A percentile compares a stretch with the other conserved stretches of the same genome.
Conservation (phyloP, 2,797 vertebrate species). For the Danio albolineatus region DNA sequence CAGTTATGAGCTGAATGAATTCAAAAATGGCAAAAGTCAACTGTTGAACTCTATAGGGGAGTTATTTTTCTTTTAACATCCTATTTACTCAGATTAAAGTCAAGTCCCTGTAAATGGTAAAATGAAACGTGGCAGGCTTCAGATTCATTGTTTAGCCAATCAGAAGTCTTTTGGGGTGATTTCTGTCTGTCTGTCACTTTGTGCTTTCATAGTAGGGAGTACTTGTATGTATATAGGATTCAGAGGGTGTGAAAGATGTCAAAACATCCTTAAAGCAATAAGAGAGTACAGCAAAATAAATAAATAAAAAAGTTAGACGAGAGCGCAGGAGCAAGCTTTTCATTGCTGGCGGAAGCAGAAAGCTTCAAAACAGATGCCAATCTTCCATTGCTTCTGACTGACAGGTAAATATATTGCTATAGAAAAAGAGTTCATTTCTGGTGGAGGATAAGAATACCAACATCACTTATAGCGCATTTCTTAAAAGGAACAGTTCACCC, state of each 20-base stretch:
- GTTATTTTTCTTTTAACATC: too few species aligned
- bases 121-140: neutral
- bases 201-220: neutral
- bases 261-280: slow-evolving; percentile 6
- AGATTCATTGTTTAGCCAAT: neutral
- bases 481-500: too few species aligned
- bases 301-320: neutral
- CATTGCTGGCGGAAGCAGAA: neutral
- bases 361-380: slow-evolving; percentile 10
- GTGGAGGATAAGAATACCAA: neutral
- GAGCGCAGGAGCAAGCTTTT: neutral
- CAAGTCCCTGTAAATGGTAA: neutral
- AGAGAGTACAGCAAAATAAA: neutral
- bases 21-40: too few species aligned
- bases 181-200: neutral
- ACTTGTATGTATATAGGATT: neutral
- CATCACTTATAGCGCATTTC: neutral
- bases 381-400: slow-evolving; percentile 25
- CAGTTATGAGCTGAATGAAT: too few species aligned
- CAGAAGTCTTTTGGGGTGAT: neutral
- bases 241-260: neutral
- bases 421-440: neutral
- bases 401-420: slow-evolving; percentile 23
- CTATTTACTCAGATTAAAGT: neutral
- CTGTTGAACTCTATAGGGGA: too few species aligned